Base-by-base conservation (phyloP, 1,140 invertebrate species). In the Trichonephila inaurata region DNA sequence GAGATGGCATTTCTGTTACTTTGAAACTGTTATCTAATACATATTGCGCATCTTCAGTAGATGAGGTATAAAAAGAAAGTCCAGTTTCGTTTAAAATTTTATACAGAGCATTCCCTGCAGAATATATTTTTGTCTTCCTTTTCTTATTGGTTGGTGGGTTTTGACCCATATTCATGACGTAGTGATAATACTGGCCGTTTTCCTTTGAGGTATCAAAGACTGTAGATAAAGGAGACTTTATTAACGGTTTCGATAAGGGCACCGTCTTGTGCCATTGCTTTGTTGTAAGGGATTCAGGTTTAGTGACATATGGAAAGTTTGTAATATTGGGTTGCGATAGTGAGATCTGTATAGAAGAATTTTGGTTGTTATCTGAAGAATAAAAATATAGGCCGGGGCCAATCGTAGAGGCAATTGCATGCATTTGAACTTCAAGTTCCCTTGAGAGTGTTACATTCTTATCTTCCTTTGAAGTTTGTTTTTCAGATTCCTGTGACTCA, bases 181-280 rank as follows among this genome's bases (percentile, higher is more conserved):
- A 81, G 61, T 81, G 89, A 19, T 91, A 91, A 82, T 62, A 91
- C 21, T 81, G 89, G 3, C 89, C 89, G 8, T 91, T 81, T 62
- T 91, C 44, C 21, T 6, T 21, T 8, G 77, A 91, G 14, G 69
- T 81, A 19, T 91, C 77, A n/a, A 81, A 91, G 21, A 91, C 61
- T 44, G 69, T 91, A n/a, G 77, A 91, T 44, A 91, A 58, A 4
- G 77, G 89, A n/a, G 69, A 88, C 24, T 60, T 33, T 33, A 66
- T 88, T 14, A 88, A 19, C 2, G 60, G 16, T 44, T 62, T 64
- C 10, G 40, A 33, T 40, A 18, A 16, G 18, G 12, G 10, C 18
- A 40, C 4, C 18, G 72, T 5, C 14, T 33, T 18, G 18, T 33
- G 18, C 16, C 10, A 24, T 24, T 24, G n/a, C 7, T 69, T n/a